These are phyloP conservation scores for Pygmarrhopalites habei DNA, from an alignment of 1,140 invertebrate genomes.

Conservation along the genomic window DNA sequence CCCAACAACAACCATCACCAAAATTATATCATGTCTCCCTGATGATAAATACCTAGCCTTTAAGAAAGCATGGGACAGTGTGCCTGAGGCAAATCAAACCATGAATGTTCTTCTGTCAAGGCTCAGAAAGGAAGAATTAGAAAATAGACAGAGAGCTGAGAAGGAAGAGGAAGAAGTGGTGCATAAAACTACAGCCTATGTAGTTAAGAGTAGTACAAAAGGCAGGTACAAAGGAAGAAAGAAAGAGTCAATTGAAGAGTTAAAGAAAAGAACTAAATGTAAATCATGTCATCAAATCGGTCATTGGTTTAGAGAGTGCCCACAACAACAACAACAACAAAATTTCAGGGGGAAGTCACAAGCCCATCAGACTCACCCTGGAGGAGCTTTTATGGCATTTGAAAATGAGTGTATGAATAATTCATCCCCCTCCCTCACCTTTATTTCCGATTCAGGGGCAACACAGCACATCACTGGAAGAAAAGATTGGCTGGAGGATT, in stretches of 20 bases:
- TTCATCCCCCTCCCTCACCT: too few relatives aligned
- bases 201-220: background rate
- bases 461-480: constrained; percentile 3
- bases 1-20: background rate
- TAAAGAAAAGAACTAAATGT: background rate
- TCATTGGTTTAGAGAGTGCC: background rate
- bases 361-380: too few relatives aligned
- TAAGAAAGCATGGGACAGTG: constrained; percentile 27
- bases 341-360: too few relatives aligned
- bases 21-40: constrained; percentile 19
- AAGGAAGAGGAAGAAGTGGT: background rate
- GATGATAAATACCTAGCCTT: constrained; percentile 16
- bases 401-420: background rate
- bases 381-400: too few relatives aligned
- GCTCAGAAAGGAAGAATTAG: background rate
- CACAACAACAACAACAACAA: background rate
- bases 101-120: background rate
- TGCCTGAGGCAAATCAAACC: constrained; percentile 10
- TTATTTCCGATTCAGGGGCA: constrained; percentile 5
- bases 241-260: background rate
- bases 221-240: background rate
- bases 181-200: background rate
- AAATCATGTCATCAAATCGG: background rate
- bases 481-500: background rate
- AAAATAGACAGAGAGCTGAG: too few relatives aligned